Evolutionary conservation across 64 coral and sea anemone genomes (phyloP), one percentile per base, ranked within the genome.

Genomic region (Stichodactyla helianthus): DNA sequence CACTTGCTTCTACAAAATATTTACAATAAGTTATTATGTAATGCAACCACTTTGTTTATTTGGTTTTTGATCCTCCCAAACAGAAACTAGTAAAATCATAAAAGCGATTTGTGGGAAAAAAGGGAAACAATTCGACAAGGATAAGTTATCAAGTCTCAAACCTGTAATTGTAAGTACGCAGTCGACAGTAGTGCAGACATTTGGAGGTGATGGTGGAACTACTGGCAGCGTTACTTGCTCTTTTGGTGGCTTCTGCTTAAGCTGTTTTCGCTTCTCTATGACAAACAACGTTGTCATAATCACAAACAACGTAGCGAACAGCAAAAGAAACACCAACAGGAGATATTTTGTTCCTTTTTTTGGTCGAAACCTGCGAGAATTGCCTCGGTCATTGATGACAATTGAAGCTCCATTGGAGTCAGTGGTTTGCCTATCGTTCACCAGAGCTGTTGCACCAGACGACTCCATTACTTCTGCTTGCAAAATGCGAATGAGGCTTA

Each of bases 151-250:
- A 60, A 8, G 5, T 19, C 52, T 53, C 78, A 53, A 51, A 81
- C 78, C 78, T 81, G 78, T 81, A 20, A 81, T 81, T 10, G 78
- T 81, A 9, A 81, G 51, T 2, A 81, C 26, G 53, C 78, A 81
- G 25, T 81, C 78, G 17, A 81, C 20, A 54, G 78, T 18, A 19
- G 14, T 81, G 78, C 78, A 81, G 53, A 81, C 78, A 15, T 51
- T 52, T 52, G 52, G 35, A 20, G 52, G 2, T 0, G 52, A 54
- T 53, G 78, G 13, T 50, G 31, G 44, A 15, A 15, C 13, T 60
- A 17, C 11, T 15, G 28, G 27, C 6, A 19, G 35, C 8, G 28
- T 50, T 53, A 53, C 4, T 12, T 18, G 7, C 12, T 81, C 19
- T 5, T 22, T 77, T 10, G 16, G 27, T 0, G 15, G 52, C 50